Base-by-base conservation (phyloP, 1,140 invertebrate species). In the Aethina tumida region DNA sequence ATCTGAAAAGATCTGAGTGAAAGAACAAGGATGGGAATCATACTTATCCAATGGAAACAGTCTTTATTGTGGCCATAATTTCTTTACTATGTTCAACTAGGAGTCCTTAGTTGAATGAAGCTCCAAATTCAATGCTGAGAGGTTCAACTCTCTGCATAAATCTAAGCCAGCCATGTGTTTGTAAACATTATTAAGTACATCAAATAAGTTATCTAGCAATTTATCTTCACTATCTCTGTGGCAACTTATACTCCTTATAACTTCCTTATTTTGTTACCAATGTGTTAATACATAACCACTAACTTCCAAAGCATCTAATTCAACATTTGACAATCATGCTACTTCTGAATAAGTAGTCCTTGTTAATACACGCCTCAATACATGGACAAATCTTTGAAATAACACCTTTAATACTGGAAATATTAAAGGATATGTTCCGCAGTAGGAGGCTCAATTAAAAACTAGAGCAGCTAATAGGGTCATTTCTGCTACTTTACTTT, bases 301-400 rank as follows among this genome's bases (percentile, higher is more conserved):
- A 0, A 92, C 74, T 55, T 81, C 77, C 0, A 82, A 75, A 7
- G 84, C 81, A 64, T 96, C 93, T 85, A 86, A 93, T 65, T 96
- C 91, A 0, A 95, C 72, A 57, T 89, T 90, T 1, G 77, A 81
- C 2, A 87, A 60, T 1, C 89, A 89, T 5, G 85, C 72, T 1
- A 92, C 70, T 60, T 92, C 85, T n/a, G 75, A 69, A 55, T 89
- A 91, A 2, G 79, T 76, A 0, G 79, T 77, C 56, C 73, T 77
- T 2, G 83, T 84, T 17, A 96, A 60, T 39, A 92, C 58, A 64
- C 89, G 81, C 50, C 92, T 83, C 5, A 97, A 62, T 1, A 76
- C 70, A 48, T 82, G 75, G 3, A 92, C 92, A 65, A 96, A 90
- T 68, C 84, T 81, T 52, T 76, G 69, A 55, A 94, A 94, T 4